Evolutionary conservation across 1,140 invertebrate species (phyloP), one percentile per base, ranked within the genome.

Genomic region (Lanistes nyassanus): DNA sequence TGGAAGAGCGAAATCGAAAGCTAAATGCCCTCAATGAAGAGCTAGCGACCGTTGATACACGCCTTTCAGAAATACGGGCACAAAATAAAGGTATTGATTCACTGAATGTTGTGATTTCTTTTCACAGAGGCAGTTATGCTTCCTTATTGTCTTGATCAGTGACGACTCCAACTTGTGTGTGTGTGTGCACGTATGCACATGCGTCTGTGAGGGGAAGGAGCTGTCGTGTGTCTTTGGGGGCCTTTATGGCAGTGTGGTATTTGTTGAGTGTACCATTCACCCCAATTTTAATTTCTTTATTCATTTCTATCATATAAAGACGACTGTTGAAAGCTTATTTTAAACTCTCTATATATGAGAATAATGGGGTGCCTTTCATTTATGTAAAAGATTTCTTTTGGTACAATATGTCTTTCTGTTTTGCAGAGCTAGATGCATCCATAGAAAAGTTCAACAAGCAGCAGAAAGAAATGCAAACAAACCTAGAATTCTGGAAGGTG

Each of bases 361-460:
- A 47, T 47, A 1, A 47, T n/a, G n/a, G 13, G 51, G 51, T 53
- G 51, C 23, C 13, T 53, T 53, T 53, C 51, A 23, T 60, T 60
- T 60, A 21, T 60, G 9, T 3, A 60, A 26, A 26, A 23, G 3
- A 60, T 31, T 26, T 19, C 56, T 60, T 60, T 26, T 60, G 51
- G 42, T 5, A 42, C 9, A 47, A 47, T 13, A 47, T 2, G 2
- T 9, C 55, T 68, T 76, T n/a, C 21, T 64, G n/a, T 65, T 76
- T 76, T 85, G 31, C 79, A 91, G 92, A 93, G 19, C 92, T 96
- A 66, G 96, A 98, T 84, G 92, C 92, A 76, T 94, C 94, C 87
- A 93, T 98, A 29, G 94, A 92, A 56, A 87, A 82, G 66, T 79
- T 89, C 67, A 88, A 88, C 75, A 86, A 87, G 60, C 87, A 91